These are phyloP conservation scores for Cisticola juncidis DNA, from an alignment of 2,113 vertebrate species.

Conservation along the genomic window DNA sequence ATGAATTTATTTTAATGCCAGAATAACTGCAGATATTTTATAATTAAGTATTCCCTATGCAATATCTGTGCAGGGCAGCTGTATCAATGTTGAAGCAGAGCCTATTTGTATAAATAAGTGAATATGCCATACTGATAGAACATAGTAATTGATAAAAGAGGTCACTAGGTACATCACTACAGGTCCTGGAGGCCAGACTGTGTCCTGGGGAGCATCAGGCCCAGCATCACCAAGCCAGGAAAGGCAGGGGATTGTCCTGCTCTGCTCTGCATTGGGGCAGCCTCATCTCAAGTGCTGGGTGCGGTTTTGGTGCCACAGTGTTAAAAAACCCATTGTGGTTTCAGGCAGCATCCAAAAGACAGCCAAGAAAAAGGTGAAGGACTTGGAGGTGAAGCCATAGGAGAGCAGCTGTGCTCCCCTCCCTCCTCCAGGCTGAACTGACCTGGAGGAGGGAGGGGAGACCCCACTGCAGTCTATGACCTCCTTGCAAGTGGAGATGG, in stretches of 20 bases:
- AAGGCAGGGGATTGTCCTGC: neutral
- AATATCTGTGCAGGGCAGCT: neutral
- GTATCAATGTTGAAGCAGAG: neutral
- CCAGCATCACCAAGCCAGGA: accelerated
- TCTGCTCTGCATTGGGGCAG: neutral
- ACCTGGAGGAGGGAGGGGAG: neutral
- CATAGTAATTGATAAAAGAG: neutral
- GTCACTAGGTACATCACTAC: neutral
- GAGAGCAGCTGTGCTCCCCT: accelerated
- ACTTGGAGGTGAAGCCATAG: neutral
- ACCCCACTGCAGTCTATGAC: too few relatives aligned
- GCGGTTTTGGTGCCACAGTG: neutral
- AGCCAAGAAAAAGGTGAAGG: too few relatives aligned
- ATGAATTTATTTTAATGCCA: neutral
- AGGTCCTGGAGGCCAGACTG: accelerated
- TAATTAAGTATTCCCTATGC: neutral
- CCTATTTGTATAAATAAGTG: neutral
- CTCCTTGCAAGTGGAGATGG: neutral
- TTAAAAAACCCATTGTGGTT: neutral
- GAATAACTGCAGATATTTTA: neutral
- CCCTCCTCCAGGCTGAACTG: too few relatives aligned
- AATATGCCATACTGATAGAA: neutral
- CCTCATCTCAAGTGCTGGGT: neutral
- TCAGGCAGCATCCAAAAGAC: neutral
- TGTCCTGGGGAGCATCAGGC: neutral